phyloP scores from a whole-genome alignment of 2,888 invertebrate species.

The Mechanitis mazaeus region DNA sequence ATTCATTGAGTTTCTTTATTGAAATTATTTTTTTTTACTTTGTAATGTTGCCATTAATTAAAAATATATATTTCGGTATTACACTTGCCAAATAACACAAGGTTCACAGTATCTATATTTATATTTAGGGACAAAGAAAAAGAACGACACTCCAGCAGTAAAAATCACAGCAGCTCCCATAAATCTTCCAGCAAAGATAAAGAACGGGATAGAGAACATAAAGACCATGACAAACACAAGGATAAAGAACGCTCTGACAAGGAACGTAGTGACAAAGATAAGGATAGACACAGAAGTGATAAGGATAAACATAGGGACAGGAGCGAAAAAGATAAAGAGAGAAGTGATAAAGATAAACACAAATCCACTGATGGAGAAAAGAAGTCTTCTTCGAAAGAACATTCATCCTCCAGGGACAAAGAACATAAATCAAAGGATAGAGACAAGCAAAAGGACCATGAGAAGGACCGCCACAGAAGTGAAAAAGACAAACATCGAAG shows the following conservation, averaged over 20 bases:
- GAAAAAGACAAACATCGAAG: slow-evolving; percentile 66
- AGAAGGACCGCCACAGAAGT: slow-evolving; percentile 47
- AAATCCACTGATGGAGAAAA: slow-evolving; percentile 46
- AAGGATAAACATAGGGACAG: slow-evolving; percentile 45
- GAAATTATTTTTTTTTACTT: neutral
- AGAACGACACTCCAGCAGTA: slow-evolving; percentile 72
- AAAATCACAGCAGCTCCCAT: slow-evolving; percentile 75
- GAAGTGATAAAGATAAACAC: slow-evolving; percentile 43
- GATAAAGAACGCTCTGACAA: slow-evolving; percentile 40
- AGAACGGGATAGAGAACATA: slow-evolving; percentile 57
- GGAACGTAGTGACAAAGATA: slow-evolving; percentile 50
- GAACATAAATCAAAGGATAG: slow-evolving; percentile 62
- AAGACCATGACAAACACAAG: slow-evolving; percentile 39
- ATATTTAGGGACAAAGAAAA: slow-evolving; percentile 69
- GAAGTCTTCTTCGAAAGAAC: slow-evolving; percentile 50
- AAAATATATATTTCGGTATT: neutral
- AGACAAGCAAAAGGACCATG: slow-evolving; percentile 38
- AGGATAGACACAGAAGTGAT: slow-evolving; percentile 45
- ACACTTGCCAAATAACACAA: slow-evolving; percentile 10
- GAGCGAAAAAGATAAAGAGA: slow-evolving; percentile 34
- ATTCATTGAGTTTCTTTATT: neutral
- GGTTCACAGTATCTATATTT: neutral
- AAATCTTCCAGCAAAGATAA: slow-evolving; percentile 73
- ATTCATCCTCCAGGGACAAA: slow-evolving; percentile 63
- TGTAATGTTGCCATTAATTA: slow-evolving; percentile 2